Conservation (phyloP, 2,113 vertebrate species). For the Pyrgilauda ruficollis region DNA sequence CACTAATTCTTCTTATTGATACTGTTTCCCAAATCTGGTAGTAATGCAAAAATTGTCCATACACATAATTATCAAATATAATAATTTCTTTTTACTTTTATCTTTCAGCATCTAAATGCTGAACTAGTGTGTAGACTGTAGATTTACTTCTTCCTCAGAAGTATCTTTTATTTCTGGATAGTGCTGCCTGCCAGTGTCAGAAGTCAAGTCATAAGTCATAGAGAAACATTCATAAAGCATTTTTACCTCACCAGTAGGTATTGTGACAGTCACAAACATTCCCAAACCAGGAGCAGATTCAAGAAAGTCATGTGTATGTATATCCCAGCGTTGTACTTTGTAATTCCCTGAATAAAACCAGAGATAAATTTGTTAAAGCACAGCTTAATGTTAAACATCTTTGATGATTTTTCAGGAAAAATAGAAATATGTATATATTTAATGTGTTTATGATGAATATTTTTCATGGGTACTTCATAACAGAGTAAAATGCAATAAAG, state of each 20-base stretch:
- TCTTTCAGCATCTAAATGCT: neutral
- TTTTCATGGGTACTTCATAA: neutral
- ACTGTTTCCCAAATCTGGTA: neutral
- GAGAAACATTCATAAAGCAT: neutral
- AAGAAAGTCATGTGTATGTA: conserved; percentile 51
- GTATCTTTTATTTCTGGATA: neutral
- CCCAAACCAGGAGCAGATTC: conserved; percentile 82
- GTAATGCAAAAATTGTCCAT: neutral
- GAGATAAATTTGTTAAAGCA: neutral
- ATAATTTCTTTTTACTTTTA: neutral
- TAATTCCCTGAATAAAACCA: conserved; percentile 78
- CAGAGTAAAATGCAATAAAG: neutral
- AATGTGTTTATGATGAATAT: neutral
- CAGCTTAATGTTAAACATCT: neutral
- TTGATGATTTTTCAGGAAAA: neutral
- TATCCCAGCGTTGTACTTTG: conserved; percentile 84
- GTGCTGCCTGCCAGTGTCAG: neutral
- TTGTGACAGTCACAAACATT: conserved; percentile 81
- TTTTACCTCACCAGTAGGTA: conserved; percentile 78
- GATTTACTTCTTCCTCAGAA: neutral
- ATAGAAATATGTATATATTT: neutral
- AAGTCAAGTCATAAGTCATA: neutral
- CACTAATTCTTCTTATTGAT: neutral
- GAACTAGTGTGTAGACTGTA: neutral
- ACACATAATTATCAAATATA: neutral